Conservation (phyloP, 1,140 invertebrate species). For the Episyrphus balteatus region DNA sequence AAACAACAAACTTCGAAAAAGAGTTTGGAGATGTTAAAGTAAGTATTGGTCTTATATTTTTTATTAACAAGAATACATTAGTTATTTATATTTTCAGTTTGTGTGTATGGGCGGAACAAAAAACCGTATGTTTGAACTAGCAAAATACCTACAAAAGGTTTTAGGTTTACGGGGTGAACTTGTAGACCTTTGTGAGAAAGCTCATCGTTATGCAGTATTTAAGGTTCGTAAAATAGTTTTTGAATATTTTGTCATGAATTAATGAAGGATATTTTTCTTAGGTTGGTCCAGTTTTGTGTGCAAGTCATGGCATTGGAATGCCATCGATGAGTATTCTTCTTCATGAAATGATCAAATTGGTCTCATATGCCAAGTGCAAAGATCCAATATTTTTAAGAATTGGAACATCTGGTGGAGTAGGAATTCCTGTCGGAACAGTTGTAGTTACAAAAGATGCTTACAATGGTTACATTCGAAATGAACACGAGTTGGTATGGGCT, state of each 20-base stretch:
- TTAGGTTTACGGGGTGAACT: constrained; percentile 71
- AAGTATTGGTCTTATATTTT: constrained; percentile 12
- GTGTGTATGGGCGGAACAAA: constrained; percentile 94
- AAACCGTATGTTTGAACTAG: constrained; percentile 83
- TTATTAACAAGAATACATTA: too few relatives aligned
- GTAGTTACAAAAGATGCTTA: constrained; percentile 77
- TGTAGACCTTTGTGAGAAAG: constrained; percentile 75
- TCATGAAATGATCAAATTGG: constrained; percentile 85
- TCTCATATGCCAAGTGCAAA: constrained; percentile 76
- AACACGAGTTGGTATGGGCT: constrained; percentile 49
- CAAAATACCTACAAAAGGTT: constrained; percentile 72
- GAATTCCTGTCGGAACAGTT: constrained; percentile 74
- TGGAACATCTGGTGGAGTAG: constrained; percentile 85
- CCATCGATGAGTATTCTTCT: constrained; percentile 83
- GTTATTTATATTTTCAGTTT: constrained; percentile 54
- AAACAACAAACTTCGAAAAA: constrained; percentile 62
- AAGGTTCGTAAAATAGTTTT: constrained; percentile 51
- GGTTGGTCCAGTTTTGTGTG: constrained; percentile 26
- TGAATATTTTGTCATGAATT: background rate
- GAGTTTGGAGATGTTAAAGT: constrained; percentile 86
- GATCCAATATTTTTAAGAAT: constrained; percentile 84
- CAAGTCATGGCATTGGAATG: constrained; percentile 84
- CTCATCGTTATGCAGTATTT: constrained; percentile 89
- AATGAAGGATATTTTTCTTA: background rate
- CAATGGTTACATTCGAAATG: constrained; percentile 63